Evolutionary conservation across 2,797 vertebrate species (phyloP), one percentile per base, ranked within the genome.

Genomic region (Lepidocolaptes lacrymiger): DNA sequence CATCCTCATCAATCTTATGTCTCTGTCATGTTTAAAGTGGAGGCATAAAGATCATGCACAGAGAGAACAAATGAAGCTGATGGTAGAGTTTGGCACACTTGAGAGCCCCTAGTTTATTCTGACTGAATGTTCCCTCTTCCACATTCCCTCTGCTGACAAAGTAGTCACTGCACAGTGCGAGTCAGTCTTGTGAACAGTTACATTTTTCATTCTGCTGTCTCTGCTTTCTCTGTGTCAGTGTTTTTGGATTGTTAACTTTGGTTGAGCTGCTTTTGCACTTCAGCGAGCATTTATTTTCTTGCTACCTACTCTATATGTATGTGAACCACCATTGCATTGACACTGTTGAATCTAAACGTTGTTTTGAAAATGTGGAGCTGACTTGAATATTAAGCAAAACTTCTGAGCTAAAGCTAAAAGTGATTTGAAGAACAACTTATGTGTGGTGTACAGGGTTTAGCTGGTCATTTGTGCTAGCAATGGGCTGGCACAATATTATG

Each of bases 221-320:
- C 44, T 74, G 67, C 67, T 79, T 88, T 78, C 82, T 71, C 23
- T 44, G 26, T 55, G 74, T 77, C 41, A 69, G 44, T 95, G 55
- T 28, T 93, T 95, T 89, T 84, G 54, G 76, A 39, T 23, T 84
- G 37, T 93, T 93, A 93, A 78, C 77, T 93, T 92, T 79, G 74
- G 54, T 81, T 93, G 91, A 93, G 68, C 69, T 84, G 64, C 48
- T 94, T 94, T 94, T 93, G 83, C 85, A 87, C 34, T 92, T 93
- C 88, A 92, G 61, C 44, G 43, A 73, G 28, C 2, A 4, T 90
- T 94, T 94, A 75, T 89, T 92, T 96, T 86, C 77, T 69, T 63
- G 55, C 59, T 89, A 5, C 76, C 63, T 91, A 15, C 51, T 95
- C 62, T 77, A 7, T 83, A 77, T 75, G 63, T 85, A 68, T 77